Conservation (phyloP, 2,888 invertebrate genomes). For the Hirudinaria manillensis region DNA sequence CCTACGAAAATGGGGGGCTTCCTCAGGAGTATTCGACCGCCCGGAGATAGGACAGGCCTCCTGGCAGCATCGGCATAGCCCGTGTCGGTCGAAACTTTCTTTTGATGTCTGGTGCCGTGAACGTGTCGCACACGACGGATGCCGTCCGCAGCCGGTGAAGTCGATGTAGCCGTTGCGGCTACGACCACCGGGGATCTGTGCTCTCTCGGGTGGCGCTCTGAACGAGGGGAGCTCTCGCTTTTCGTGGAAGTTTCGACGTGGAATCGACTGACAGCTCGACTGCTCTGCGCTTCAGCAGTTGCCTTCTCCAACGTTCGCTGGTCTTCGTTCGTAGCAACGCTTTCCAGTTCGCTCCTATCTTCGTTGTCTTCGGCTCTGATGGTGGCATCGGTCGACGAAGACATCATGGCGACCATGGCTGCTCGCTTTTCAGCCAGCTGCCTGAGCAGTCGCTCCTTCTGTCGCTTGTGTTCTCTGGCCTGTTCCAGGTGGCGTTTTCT, state of each 20-base stretch:
- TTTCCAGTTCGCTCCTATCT: background rate
- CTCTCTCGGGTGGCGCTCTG: background rate
- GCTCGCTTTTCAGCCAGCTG: constrained; percentile 27
- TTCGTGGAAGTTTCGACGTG: constrained; percentile 13
- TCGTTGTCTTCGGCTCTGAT: constrained; percentile 2
- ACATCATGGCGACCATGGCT: constrained; percentile 28
- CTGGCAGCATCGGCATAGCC: background rate
- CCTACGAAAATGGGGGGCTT: constrained; percentile 11
- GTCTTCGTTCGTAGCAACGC: constrained; percentile 8
- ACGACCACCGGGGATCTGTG: constrained; percentile 2
- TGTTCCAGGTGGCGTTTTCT: constrained; percentile 69
- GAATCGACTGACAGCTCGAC: background rate
- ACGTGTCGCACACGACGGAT: constrained; percentile 5
- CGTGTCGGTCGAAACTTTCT: constrained; percentile 3
- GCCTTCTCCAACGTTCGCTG: background rate
- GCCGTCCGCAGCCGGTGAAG: background rate
- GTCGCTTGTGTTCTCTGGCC: constrained; percentile 62
- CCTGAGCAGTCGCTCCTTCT: constrained; percentile 15
- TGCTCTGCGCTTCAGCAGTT: background rate
- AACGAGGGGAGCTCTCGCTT: background rate
- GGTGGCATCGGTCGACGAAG: constrained; percentile 20
- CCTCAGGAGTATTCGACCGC: constrained; percentile 2
- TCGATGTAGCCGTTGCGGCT: background rate
- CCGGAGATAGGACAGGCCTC: background rate
- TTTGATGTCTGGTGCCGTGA: constrained; percentile 4